Percentiles rank a stretch among this genome's conserved stretches.
Conservation (phyloP, 1,140 invertebrate genomes). For the Drosophila suzukii region DNA sequence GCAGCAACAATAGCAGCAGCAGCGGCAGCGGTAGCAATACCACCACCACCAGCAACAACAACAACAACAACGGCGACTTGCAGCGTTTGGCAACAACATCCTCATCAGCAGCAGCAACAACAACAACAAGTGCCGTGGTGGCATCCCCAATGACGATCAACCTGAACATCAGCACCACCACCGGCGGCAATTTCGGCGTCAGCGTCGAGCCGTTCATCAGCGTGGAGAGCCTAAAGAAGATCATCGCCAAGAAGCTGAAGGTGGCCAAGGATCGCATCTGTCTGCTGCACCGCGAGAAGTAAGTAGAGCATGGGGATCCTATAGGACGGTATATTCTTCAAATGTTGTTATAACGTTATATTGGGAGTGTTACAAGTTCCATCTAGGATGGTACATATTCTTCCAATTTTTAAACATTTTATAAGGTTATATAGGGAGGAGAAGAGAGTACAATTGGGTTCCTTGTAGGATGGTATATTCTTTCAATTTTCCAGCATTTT, state of each 20-base stretch:
- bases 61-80: slow-evolving; percentile 29
- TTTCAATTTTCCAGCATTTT: too few relatives aligned
- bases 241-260: slow-evolving; percentile 95
- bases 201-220: slow-evolving; percentile 91
- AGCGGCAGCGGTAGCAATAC: slow-evolving; percentile 15
- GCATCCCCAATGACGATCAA: slow-evolving; percentile 86
- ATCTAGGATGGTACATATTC: too few relatives aligned
- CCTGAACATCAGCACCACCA: slow-evolving; percentile 94
- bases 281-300: slow-evolving; percentile 96
- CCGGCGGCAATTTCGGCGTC: slow-evolving; percentile 94
- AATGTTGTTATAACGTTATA: too few relatives aligned
- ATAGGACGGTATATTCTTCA: too few relatives aligned
- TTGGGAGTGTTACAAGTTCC: too few relatives aligned
- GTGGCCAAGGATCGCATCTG: slow-evolving; percentile 96
- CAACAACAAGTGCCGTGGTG: slow-evolving; percentile 14
- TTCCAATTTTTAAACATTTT: too few relatives aligned
- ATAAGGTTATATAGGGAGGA: too few relatives aligned
- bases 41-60: slow-evolving; percentile 12
- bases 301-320: slow-evolving; percentile 83
- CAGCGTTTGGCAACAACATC: slow-evolving; percentile 41
- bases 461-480: too few relatives aligned
- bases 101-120: slow-evolving; percentile 13
- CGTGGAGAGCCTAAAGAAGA: slow-evolving; percentile 94
- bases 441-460: too few relatives aligned
- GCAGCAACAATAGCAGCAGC: slow-evolving; percentile 22